Evolutionary conservation across 2,113 vertebrate genomes (phyloP), one percentile per base, ranked within the genome.

Genomic region (Amphiprion percula): DNA sequence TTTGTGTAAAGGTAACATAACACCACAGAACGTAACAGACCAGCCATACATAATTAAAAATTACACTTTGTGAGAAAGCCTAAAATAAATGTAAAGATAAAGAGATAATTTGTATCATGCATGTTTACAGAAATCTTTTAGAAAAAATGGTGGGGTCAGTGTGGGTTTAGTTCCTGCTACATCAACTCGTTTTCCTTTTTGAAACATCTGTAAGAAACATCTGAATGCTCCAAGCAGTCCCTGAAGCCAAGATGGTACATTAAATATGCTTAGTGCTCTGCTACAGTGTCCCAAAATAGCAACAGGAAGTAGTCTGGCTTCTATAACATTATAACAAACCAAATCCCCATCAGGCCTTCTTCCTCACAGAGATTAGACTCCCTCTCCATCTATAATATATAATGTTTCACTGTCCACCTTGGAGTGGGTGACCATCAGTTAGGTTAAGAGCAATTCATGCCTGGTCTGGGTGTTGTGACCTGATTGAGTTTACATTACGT

Each of bases 341-440:
- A 75, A 82, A 77, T 69, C 56, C 65, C 84, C 33, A 74, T 69
- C 52, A 52, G 44, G 17, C 28, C 55, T 61, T 23, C 44, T 10
- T 79, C 68, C 69, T 70, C 16, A 15, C 54, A 62, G 44, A 73
- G 60, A 74, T 80, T 77, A 82, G 68, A 65, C 50, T 50, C 49
- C 47, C 53, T 39, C 54, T 52, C 70, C 53, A 76, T 82, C 67
- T 54, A 83, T 82, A 70, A 82, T 80, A 65, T 67, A 84, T 79
- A 68, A 69, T 52, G 61, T 70, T 65, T 54, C 24, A 21, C 68
- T 68, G 75, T 59, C 82, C 59, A 84, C 78, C 81, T 79, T 66
- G 56, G 67, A 86, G 49, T 63, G 44, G 47, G 60, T 54, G 72
- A 83, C 68, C 75, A 77, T 83, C 62, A 71, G 62, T 83, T 87